Base-by-base conservation (phyloP, 2,888 invertebrate species). In the Cosmorhoe ocellata region DNA sequence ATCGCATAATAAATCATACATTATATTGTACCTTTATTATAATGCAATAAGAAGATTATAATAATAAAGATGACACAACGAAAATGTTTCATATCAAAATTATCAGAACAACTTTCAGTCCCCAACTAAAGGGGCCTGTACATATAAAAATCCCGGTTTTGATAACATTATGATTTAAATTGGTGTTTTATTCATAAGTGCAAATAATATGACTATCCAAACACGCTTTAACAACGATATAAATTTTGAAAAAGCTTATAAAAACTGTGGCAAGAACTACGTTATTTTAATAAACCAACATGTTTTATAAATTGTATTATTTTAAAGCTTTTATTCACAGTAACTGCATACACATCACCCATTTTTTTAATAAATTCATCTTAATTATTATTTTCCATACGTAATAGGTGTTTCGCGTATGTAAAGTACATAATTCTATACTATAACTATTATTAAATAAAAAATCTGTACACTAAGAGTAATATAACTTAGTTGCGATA, bases 401-500 rank as follows among this genome's bases (percentile, higher is more conserved):
- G 8, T 14, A 27, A 38, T 9, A 13, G 6, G n/a, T 13, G 11
- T 37, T 36, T 24, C 11, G 2, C 12, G 12, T 26, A 12, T 22
- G n/a, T n/a, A n/a, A n/a, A n/a, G n/a, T 36, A 24, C 11, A 11
- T 13, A 37, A n/a, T 26, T 9, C 18, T 18, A n/a, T n/a, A 18
- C 18, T 37, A 12, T 45, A 24, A 24, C 13, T 22, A 10, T 11
- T 47, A 41, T 30, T 41, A 27, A 40, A 18, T 40, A 18, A 11
- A 30, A 9, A 30, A 27, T 45, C 26, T 41, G 41, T 40, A 41
- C 28, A 45, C 27, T 44, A 45, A 10, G 13, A 6, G 13, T 46
- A 34, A 31, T 47, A 32, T n/a, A 41, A 42, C 41, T 43, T 32
- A 39, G 11, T 42, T 26, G 36, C 59, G 58, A 69, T 72, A 69